Conservation (phyloP, 2,888 invertebrate genomes). For the Pantelozetes paolii region DNA sequence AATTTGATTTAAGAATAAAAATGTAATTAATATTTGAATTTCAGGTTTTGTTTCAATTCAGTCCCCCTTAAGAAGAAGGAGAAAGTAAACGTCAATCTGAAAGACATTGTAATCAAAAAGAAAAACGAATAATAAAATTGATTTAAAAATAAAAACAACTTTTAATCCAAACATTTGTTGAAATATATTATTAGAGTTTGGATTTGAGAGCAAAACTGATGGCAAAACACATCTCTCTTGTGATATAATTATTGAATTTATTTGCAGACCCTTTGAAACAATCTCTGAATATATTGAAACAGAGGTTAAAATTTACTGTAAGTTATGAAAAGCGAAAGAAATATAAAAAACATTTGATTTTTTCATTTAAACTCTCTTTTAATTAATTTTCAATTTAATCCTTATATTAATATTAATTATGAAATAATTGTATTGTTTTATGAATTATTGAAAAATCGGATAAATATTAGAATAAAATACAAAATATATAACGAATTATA, state of each 20-base stretch:
- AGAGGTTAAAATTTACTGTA: background rate
- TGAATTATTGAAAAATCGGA: background rate
- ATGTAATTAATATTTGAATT: too few relatives aligned
- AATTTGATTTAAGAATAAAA: too few relatives aligned
- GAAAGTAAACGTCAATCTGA: conserved; percentile 66
- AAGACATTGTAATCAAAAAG: conserved; percentile 56
- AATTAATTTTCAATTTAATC: background rate
- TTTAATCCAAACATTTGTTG: background rate
- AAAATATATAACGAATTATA: background rate
- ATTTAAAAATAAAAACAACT: background rate
- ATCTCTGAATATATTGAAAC: background rate
- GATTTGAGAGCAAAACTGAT: background rate
- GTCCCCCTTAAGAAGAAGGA: conserved; percentile 71
- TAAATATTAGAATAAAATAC: background rate
- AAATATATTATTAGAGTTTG: background rate
- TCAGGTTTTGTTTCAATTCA: conserved; percentile 60
- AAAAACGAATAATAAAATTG: conserved; percentile 19
- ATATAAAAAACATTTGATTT: conserved; percentile 1
- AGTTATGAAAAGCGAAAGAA: conserved; percentile 20
- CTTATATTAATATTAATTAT: background rate
- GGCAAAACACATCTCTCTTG: conserved; percentile 19
- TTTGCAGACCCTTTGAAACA: background rate
- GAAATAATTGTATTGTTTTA: background rate
- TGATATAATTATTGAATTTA: background rate
- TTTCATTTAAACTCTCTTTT: conserved; percentile 13